phyloP scores from a whole-genome alignment of 2,888 invertebrate species.

The Helleia helle region DNA sequence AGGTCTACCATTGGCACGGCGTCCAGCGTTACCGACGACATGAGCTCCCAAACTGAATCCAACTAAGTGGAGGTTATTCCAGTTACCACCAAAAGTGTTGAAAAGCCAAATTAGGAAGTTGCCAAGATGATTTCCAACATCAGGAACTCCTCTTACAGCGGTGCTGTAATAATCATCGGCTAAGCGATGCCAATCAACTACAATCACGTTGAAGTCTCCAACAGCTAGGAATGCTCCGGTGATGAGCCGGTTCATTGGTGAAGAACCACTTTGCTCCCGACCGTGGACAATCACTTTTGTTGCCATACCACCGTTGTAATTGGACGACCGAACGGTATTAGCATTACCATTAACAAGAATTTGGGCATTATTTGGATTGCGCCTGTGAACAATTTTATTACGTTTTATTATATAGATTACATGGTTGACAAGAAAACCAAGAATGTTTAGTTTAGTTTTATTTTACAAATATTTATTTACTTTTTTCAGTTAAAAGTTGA shows the following conservation, averaged over 20 bases:
- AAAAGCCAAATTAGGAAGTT: constrained; percentile 46
- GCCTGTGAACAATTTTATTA: constrained; percentile 24
- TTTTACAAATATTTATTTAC: too few species aligned
- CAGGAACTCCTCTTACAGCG: constrained; percentile 34
- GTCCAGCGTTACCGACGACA: constrained; percentile 47
- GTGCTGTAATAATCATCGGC: constrained; percentile 32
- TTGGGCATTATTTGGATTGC: constrained; percentile 28
- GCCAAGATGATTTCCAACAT: constrained; percentile 40
- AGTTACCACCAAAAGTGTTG: constrained; percentile 40
- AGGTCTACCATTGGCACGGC: constrained; percentile 30
- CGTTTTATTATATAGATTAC: too few species aligned
- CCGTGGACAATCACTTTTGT: constrained; percentile 36
- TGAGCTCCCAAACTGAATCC: constrained; percentile 61
- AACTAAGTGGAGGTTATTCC: constrained; percentile 47
- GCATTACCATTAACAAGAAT: constrained; percentile 29
- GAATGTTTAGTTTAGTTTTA: too few species aligned
- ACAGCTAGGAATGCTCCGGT: constrained; percentile 32
- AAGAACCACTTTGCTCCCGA: constrained; percentile 34
- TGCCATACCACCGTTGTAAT: constrained; percentile 28
- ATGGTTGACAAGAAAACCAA: too few species aligned
- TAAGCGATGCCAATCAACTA: constrained; percentile 41
- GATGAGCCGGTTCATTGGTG: constrained; percentile 27
- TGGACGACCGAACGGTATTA: constrained; percentile 30
- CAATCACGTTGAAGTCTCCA: constrained; percentile 37
- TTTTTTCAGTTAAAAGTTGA: too few species aligned